Evolutionary conservation across 2,888 invertebrate genomes (phyloP).

Genomic region (Cheiracanthium punctorium): DNA sequence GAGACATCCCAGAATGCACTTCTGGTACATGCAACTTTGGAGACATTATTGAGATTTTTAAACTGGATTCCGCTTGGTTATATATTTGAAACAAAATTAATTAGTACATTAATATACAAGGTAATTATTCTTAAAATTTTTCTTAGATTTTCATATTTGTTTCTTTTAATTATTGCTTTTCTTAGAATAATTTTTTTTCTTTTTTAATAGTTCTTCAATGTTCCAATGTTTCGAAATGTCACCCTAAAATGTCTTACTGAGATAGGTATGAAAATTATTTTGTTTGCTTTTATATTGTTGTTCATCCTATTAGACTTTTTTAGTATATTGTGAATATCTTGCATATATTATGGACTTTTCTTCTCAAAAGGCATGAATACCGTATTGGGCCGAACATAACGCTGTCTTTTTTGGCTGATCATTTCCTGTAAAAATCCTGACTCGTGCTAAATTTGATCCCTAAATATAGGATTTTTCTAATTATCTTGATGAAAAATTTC

Average conservation of each 20-base stretch:
- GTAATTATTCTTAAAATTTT: conserved; percentile 73
- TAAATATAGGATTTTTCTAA: too few relatives aligned
- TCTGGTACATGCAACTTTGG: conserved; percentile 94
- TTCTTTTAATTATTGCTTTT: background rate
- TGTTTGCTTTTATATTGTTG: too few relatives aligned
- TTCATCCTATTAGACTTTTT: too few relatives aligned
- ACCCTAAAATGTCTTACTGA: conserved; percentile 98
- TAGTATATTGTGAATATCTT: too few relatives aligned
- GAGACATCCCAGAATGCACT: conserved; percentile 98
- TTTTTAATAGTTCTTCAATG: conserved; percentile 88
- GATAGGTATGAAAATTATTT: conserved; percentile 87
- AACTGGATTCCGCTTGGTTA: conserved; percentile 99
- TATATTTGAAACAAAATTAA: conserved; percentile 98
- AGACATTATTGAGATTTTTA: conserved; percentile 95
- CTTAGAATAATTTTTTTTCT: background rate
- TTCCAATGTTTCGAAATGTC: conserved; percentile 97
- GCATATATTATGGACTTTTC: too few relatives aligned
- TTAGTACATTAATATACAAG: conserved; percentile 94
- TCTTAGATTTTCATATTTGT: background rate
- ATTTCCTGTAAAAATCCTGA: too few relatives aligned
- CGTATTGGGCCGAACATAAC: too few relatives aligned
- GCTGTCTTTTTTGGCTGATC: too few relatives aligned
- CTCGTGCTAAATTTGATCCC: too few relatives aligned
- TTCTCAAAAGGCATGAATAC: too few relatives aligned
- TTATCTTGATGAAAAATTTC: too few relatives aligned